Base-by-base conservation (phyloP, 30 jellyfish, hydroid and myxozoan genomes). In the Mastigias papua region DNA sequence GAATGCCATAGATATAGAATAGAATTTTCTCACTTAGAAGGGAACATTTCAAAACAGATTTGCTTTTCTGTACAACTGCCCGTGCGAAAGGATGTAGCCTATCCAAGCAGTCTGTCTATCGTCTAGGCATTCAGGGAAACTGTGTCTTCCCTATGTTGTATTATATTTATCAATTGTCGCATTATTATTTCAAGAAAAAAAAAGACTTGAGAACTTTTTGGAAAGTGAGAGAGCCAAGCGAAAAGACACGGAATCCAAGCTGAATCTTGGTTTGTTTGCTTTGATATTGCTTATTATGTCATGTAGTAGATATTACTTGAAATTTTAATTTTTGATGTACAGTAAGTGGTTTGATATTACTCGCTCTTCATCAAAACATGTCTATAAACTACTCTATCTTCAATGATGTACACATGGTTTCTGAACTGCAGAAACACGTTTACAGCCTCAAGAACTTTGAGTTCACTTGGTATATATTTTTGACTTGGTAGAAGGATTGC, bases 231-330 rank as follows among this genome's bases (percentile, higher is more conserved):
- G 28, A 49, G 86, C 86, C 58, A 65, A 58, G 31, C 64, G 86
- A 42, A 87, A 75, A 37, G 96, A 87, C 34, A 27, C 71, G 31
- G 96, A 67, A 70, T 76, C 96, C 0, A 87, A 87, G 48, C 73
- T 87, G 37, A 77, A 87, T 34, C 82, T 87, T 1, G 96, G 96
- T 87, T 46, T 6, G 84, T 29, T 23, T 28, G 23, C 15, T 35
- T 37, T 37, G 11, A 11, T 11, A 37, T 37, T 37, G 5, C 54
- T 37, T 3, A 37, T 37, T 37, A 5, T 11, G 5, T 6, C 13
- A 29, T 61, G 31, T 57, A 1, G 58, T 22, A 23, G 17, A 61
- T 20, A 62, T 11, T 13, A 1, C 23, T 33, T n/a, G n/a, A n/a
- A n/a, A n/a, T n/a, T n/a, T n/a, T n/a, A n/a, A n/a, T n/a, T n/a